Evolutionary conservation across 2,888 invertebrate species (phyloP).

Genomic region (Drosophila imparisetae): DNA sequence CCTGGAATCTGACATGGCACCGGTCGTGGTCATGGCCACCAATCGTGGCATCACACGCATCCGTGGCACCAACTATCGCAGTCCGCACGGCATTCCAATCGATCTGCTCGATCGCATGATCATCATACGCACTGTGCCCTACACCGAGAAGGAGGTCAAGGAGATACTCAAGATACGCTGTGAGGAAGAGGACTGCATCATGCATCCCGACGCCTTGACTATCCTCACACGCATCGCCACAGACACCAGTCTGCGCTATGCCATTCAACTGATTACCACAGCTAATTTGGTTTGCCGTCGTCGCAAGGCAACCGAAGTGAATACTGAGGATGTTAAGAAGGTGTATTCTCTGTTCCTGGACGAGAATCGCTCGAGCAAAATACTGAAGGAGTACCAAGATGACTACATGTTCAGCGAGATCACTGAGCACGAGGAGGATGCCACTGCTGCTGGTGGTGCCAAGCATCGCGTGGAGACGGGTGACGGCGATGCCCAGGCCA

Average conservation of each 20-base stretch:
- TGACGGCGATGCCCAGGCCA: constrained; percentile 76
- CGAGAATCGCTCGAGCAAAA: constrained; percentile 96
- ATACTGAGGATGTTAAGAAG: constrained; percentile 95
- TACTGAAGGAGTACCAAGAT: constrained; percentile 97
- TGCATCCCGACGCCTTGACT: constrained; percentile 94
- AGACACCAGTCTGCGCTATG: constrained; percentile 97
- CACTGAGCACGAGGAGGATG: constrained; percentile 70
- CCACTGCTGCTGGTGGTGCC: constrained; percentile 40
- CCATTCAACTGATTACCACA: constrained; percentile 98
- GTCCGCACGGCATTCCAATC: constrained; percentile 98
- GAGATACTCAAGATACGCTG: constrained; percentile 97
- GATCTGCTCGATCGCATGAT: constrained; percentile 98
- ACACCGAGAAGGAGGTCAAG: constrained; percentile 93
- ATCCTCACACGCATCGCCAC: constrained; percentile 96
- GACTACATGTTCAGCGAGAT: constrained; percentile 96
- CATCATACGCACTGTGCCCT: constrained; percentile 95
- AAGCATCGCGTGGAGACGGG: constrained; percentile 70
- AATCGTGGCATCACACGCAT: constrained; percentile 98
- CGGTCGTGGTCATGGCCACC: constrained; percentile 99
- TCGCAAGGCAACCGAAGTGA: constrained; percentile 93
- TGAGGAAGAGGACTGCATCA: constrained; percentile 98
- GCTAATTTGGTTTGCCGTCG: constrained; percentile 96
- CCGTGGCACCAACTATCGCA: constrained; percentile 95
- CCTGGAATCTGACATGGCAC: constrained; percentile 98
- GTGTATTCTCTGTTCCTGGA: constrained; percentile 98